Evolutionary conservation across 2,888 invertebrate species (phyloP), one percentile per base, ranked within the genome.

Genomic region (Branchellion lobata): DNA sequence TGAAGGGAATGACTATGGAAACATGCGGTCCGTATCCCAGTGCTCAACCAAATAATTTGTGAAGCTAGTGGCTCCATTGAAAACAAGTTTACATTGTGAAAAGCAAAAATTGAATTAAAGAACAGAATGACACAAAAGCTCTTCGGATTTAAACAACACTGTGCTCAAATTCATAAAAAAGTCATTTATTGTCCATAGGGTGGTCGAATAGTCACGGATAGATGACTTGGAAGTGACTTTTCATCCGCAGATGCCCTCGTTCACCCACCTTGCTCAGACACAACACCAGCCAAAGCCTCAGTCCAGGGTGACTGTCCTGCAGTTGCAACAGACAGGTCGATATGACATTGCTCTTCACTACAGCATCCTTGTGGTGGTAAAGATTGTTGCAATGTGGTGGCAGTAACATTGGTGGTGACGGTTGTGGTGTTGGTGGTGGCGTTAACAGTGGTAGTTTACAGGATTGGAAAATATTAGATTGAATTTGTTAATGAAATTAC

Each of bases 301-400:
- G 83, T n/a, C 84, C 82, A n/a, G 84, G 79, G 80, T 84, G 84
- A 18, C 82, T 53, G 86, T 93, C 93, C 71, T 90, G 90, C 82
- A 97, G 89, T 88, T 96, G 94, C 86, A 95, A 96, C 85, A 97
- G 90, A 87, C 97, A 97, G 81, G 94, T 92, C 24, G 95, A 93
- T 68, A 97, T 93, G 85, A 96, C 90, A 79, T 93, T 94, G 1
- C 94, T 94, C 89, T 96, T 93, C 81, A 95, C 88, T 0, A 95
- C 94, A 18, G 93, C 94, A 85, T 95, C 93, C 87, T 89, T 40
- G 40, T 40, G 40, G 40, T 40, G 40, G 40, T 40, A 14, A 14
- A 8, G 40, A 40, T 40, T 5, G 40, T 40, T 40, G 40, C 40
- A 8, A 14, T 40, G 40, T 40, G 40, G 40, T 40, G 29, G 53